A percentile compares a stretch with the other conserved stretches of the same genome.
These are phyloP conservation scores for Rhyzopertha dominica DNA, from an alignment of 1,140 invertebrate species.

Conservation along the genomic window DNA sequence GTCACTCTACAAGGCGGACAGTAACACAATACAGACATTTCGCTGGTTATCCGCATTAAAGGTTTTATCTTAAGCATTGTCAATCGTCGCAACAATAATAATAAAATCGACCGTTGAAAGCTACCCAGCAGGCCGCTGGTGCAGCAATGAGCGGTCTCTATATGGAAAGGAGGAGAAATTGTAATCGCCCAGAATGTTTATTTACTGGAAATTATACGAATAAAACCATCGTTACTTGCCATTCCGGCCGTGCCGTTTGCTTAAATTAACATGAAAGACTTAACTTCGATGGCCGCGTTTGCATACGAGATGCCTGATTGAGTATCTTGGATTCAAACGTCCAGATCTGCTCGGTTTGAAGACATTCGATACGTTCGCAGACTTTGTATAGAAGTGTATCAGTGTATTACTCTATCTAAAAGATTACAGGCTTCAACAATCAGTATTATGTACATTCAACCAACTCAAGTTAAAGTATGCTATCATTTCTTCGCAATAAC, in stretches of 20 bases:
- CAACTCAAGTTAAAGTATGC: too few species aligned
- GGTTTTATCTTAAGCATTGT: conserved; percentile 30
- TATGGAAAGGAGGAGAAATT: conserved; percentile 27
- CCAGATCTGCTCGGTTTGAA: too few species aligned
- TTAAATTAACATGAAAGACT: conserved; percentile 28
- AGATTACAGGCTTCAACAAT: too few species aligned
- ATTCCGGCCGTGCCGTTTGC: conserved; percentile 21
- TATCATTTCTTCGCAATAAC: too few species aligned
- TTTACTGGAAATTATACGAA: conserved; percentile 32
- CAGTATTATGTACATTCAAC: too few species aligned
- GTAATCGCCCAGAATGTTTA: conserved; percentile 29
- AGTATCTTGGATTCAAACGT: too few species aligned
- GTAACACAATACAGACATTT: conserved; percentile 22
- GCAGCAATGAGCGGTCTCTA: conserved; percentile 23
- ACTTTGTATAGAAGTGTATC: too few species aligned
- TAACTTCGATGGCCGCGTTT: too few species aligned
- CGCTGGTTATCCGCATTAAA: conserved; percentile 29
- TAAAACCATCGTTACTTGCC: conserved; percentile 29
- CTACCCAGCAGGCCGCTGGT: conserved; percentile 16
- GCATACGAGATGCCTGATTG: too few species aligned
- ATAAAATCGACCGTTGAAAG: conserved; percentile 24
- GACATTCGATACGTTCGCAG: too few species aligned
- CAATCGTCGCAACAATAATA: conserved; percentile 28
- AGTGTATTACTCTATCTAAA: too few species aligned
- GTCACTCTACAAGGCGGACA: conserved; percentile 24